Base-by-base conservation (phyloP, 2,888 invertebrate species). In the Tenthredo livida region DNA sequence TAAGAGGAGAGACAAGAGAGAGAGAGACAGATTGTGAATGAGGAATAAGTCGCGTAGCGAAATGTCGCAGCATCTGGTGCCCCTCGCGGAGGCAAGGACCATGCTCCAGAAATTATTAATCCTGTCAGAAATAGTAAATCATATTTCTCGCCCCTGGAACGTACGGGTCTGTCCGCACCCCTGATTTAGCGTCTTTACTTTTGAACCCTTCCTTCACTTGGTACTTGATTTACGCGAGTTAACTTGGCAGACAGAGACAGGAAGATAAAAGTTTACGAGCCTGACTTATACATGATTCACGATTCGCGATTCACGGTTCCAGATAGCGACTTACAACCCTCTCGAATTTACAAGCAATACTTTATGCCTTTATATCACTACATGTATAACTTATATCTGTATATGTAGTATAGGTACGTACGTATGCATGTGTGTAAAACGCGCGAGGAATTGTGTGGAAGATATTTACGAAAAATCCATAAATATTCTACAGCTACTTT, bases 21-120 rank as follows among this genome's bases (percentile, higher is more conserved):
- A 29, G 33, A 25, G 0, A 9, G 33, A 29, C 17, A 25, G 0
- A 15, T 0, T 3, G 0, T 1, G 6, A 21, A 10, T 12, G 29
- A 15, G 72, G 72, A 40, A 43, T 43, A 43, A 67, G 67, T 33
- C 58, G 65, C 7, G 82, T 33, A 43, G 70, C 33, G 70, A 91
- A 91, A 91, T 91, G 90, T 92, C 89, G 88, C 90, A 90, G 92
- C 93, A 92, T 93, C 92, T 93, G 93, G 90, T 91, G 88, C 92
- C 90, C 87, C 77, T 87, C 87, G 17, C n/a, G 92, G 90, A 91
- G 88, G 92, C 89, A 87, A 87, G 88, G 86, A 85, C 87, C 78
- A 82, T 85, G 82, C 80, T 73, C 87, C 87, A 88, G 89, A 91
- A 92, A 92, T 92, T 92, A 92, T 92, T 92, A 92, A 92, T 92